Percentiles rank a stretch among this genome's conserved stretches.
Evolutionary conservation across 2,888 invertebrate species (phyloP).

Genomic region (Himalopsyche tibetana): DNA sequence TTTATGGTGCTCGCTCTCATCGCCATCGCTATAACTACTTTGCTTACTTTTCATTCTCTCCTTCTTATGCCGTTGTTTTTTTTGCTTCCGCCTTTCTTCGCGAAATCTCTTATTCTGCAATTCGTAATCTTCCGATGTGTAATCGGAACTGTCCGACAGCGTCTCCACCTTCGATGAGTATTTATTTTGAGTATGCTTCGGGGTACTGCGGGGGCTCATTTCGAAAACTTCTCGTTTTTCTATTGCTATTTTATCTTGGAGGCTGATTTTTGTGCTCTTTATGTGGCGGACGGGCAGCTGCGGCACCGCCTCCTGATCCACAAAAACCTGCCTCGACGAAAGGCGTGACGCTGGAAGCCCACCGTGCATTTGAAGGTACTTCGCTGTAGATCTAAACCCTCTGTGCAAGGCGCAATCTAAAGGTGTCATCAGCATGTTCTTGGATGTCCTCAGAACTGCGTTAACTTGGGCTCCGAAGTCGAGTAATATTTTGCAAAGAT

Average conservation of each 20-base stretch:
- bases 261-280: slow-evolving; percentile 76
- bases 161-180: slow-evolving; percentile 51
- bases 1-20: slow-evolving; percentile 72
- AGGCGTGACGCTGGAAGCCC: slow-evolving; percentile 88
- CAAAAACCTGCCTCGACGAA: slow-evolving; percentile 73
- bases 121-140: slow-evolving; percentile 75
- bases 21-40: slow-evolving; percentile 77
- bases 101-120: slow-evolving; percentile 68
- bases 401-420: slow-evolving; percentile 92
- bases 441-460: slow-evolving; percentile 87
- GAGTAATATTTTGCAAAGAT: slow-evolving; percentile 91
- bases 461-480: slow-evolving; percentile 92
- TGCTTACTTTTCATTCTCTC: slow-evolving; percentile 71
- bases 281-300: slow-evolving; percentile 74
- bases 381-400: slow-evolving; percentile 93
- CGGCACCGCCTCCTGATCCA: slow-evolving; percentile 74
- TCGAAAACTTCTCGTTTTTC: slow-evolving; percentile 76
- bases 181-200: slow-evolving; percentile 68
- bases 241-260: slow-evolving; percentile 75
- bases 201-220: slow-evolving; percentile 71
- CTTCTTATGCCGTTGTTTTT: slow-evolving; percentile 58
- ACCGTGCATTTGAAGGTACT: slow-evolving; percentile 93
- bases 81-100: slow-evolving; percentile 70
- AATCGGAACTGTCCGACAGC: slow-evolving; percentile 71
- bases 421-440: slow-evolving; percentile 91